phyloP scores from a whole-genome alignment of 2,113 vertebrate genomes.

The Cranoglanis bouderius region DNA sequence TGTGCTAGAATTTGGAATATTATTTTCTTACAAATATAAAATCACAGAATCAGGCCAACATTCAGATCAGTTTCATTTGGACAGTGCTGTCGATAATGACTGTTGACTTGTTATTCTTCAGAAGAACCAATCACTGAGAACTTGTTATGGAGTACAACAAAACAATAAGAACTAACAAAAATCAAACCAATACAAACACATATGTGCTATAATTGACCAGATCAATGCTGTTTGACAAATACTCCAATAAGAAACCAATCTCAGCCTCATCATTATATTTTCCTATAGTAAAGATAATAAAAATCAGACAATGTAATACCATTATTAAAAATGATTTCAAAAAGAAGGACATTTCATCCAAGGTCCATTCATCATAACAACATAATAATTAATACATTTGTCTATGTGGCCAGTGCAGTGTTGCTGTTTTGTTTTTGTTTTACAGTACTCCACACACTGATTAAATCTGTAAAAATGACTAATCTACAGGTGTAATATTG shows the following conservation, averaged over 20 bases:
- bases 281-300: not conserved
- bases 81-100: not conserved
- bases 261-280: not conserved
- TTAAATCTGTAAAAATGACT: not conserved
- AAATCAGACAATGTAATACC: not conserved
- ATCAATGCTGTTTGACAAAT: not conserved
- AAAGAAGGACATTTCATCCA: not conserved
- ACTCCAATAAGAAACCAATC: not conserved
- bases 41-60: not conserved
- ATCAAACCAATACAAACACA: not conserved
- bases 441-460: not conserved
- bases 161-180: not conserved
- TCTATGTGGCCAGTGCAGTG: not conserved
- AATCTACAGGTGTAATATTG: not conserved
- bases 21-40: conserved; percentile 29
- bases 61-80: not conserved
- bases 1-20: conserved; percentile 33
- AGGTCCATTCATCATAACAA: not conserved
- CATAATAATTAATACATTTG: not conserved
- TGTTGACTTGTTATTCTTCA: too few species aligned
- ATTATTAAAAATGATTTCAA: too few species aligned
- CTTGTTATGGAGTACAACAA: not conserved
- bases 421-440: not conserved
- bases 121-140: not conserved
- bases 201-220: not conserved